Evolutionary conservation across 92 coral and sea anemone species (phyloP).

Genomic region (Zoanthus gigantus): DNA sequence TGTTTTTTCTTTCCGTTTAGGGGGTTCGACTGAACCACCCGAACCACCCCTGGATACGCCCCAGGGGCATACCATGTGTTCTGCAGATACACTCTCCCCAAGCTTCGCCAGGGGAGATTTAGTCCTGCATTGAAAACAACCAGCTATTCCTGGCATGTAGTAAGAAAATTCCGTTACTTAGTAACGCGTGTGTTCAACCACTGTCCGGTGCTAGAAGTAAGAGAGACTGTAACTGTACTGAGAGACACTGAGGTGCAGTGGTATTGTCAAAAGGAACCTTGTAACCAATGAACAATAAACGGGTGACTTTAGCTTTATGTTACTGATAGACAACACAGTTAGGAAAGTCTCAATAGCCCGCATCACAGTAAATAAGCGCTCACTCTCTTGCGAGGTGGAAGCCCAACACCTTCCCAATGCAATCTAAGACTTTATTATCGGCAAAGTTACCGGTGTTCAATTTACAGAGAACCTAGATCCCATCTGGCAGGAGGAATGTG

Average conservation of each 20-base stretch:
- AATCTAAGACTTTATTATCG: constrained; percentile 9
- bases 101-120: constrained; percentile 11
- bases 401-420: constrained; percentile 39
- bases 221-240: not conserved
- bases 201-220: constrained; percentile 5
- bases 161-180: constrained; percentile 35
- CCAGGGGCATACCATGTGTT: not conserved
- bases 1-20: too few relatives aligned
- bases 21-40: too few relatives aligned
- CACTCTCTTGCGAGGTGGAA: constrained; percentile 57
- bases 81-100: not conserved
- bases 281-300: not conserved
- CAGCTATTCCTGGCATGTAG: constrained; percentile 51
- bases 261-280: not conserved
- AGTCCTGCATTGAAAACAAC: constrained; percentile 12
- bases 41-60: too few relatives aligned
- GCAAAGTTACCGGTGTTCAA: constrained; percentile 24
- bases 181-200: constrained; percentile 38
- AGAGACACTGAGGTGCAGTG: not conserved
- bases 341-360: constrained; percentile 67
- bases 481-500: constrained; percentile 40
- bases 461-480: constrained; percentile 45
- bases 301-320: constrained; percentile 16
- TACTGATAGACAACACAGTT: constrained; percentile 67
- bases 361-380: constrained; percentile 62